These are phyloP conservation scores for Pseudococcus longispinus DNA, from an alignment of 2,888 invertebrate species.

Conservation along the genomic window DNA sequence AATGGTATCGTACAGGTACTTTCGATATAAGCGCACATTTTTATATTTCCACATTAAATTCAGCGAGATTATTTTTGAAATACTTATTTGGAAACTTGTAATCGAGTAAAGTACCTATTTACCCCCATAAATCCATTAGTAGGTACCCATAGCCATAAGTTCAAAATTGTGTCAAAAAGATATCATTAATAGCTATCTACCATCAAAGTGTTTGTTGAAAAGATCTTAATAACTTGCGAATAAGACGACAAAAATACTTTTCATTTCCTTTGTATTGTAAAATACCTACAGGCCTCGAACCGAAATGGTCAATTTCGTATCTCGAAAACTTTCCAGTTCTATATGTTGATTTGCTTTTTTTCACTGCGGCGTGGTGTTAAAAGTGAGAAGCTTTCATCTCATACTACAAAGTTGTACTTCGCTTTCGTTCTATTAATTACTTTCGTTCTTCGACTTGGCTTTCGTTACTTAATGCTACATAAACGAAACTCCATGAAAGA, in stretches of 20 bases:
- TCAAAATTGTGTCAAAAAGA: too few relatives aligned
- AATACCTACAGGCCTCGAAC: not conserved
- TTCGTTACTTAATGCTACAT: not conserved
- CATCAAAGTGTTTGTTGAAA: not conserved
- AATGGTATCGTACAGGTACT: not conserved
- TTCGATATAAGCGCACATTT: not conserved
- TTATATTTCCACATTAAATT: too few relatives aligned
- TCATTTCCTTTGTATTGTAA: not conserved
- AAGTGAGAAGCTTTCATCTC: not conserved
- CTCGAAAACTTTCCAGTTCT: not conserved
- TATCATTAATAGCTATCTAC: too few relatives aligned
- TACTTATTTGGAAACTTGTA: not conserved
- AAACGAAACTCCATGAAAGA: not conserved
- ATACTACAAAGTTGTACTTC: not conserved
- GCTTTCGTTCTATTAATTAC: not conserved
- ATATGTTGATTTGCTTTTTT: not conserved
- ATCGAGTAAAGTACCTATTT: too few relatives aligned
- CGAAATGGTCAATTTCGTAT: not conserved
- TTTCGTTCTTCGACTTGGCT: not conserved
- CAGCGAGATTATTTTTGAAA: not conserved
- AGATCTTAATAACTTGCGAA: not conserved
- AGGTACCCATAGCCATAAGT: too few relatives aligned
- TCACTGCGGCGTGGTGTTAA: not conserved
- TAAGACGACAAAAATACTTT: not conserved
- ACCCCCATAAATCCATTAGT: too few relatives aligned